phyloP scores from a whole-genome alignment of 2,797 vertebrate genomes.

The Diceros bicornis region DNA sequence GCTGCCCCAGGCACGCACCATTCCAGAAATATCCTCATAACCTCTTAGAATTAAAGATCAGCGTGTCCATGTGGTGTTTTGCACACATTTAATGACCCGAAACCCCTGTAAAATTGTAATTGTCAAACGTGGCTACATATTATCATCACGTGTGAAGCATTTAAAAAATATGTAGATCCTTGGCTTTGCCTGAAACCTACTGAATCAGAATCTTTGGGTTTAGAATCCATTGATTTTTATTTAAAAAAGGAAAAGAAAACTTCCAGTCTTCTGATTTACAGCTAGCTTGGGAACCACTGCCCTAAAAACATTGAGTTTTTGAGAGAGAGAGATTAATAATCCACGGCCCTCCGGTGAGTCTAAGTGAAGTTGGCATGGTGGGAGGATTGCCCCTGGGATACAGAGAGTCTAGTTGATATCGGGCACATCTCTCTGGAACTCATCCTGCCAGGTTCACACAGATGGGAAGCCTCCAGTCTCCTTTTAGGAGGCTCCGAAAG shows the following conservation, averaged over 20 bases:
- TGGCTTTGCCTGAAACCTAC: slow-evolving; percentile 40
- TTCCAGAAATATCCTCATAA: not conserved
- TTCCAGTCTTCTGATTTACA: slow-evolving; percentile 53
- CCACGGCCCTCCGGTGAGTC: not conserved
- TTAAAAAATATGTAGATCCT: slow-evolving; percentile 33
- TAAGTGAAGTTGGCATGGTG: not conserved
- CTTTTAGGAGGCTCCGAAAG: slow-evolving; percentile 5
- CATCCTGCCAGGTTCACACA: not conserved
- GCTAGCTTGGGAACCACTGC: not conserved
- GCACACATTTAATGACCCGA: not conserved
- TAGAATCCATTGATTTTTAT: not conserved
- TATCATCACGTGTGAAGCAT: not conserved
- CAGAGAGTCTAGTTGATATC: not conserved
- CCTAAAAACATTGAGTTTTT: slow-evolving; percentile 48
- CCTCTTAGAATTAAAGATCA: not conserved
- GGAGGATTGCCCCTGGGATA: not conserved
- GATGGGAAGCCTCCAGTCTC: not conserved
- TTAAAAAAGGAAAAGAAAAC: not conserved
- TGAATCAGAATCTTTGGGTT: slow-evolving; percentile 49
- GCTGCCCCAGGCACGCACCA: not conserved
- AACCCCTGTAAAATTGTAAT: not conserved
- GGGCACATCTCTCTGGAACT: not conserved
- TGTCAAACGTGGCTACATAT: not conserved
- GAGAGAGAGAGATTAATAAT: slow-evolving; percentile 19
- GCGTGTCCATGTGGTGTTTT: not conserved